phyloP scores from a whole-genome alignment of 2,113 vertebrate genomes.

The Stomatorhinus ivindoensis region DNA sequence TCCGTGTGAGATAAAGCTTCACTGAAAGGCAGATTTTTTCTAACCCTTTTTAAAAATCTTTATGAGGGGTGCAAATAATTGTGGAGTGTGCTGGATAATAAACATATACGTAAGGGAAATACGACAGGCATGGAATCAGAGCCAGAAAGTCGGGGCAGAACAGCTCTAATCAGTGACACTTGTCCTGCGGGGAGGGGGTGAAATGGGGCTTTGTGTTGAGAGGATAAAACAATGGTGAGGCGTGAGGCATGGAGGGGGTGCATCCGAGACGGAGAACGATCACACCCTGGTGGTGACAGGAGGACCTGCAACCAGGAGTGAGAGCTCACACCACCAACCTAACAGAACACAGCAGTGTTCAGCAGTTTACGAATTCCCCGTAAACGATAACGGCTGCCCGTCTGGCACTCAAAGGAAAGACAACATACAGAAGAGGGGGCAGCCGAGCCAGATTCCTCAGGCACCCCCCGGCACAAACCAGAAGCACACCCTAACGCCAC shows the following conservation, averaged over 20 bases:
- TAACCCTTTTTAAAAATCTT: no score
- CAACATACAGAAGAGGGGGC: background rate
- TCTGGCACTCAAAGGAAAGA: background rate
- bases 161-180: background rate
- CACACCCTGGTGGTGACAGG: constrained; percentile 9
- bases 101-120: background rate
- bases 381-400: background rate
- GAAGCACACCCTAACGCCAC: background rate
- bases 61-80: no score
- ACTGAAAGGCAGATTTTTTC: no score
- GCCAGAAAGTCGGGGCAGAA: background rate
- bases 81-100: background rate
- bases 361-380: background rate
- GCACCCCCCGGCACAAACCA: background rate
- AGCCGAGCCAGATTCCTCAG: background rate
- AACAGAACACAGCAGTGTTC: background rate
- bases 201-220: background rate
- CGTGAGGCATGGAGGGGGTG: background rate
- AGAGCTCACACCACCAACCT: background rate
- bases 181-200: background rate
- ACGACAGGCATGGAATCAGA: background rate
- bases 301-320: background rate
- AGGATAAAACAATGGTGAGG: background rate
- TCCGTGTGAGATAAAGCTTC: no score
- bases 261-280: background rate